Percentiles rank a stretch among this genome's conserved stretches.
phyloP scores from a whole-genome alignment of 2,797 vertebrate genomes.

The Dromococcyx pavoninus region DNA sequence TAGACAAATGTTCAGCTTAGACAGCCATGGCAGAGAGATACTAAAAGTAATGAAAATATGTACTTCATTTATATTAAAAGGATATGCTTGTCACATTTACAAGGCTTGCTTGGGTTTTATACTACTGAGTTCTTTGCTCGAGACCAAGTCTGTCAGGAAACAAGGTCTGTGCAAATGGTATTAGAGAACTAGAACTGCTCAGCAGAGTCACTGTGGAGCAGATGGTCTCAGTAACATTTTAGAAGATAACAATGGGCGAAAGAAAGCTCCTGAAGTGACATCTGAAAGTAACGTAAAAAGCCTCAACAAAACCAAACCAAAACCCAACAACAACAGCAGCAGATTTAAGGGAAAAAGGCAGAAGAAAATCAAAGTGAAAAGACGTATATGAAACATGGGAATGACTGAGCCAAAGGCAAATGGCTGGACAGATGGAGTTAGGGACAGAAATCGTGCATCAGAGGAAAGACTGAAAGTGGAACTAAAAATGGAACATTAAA shows the following conservation, averaged over 20 bases:
- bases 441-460: background rate
- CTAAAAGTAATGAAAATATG: background rate
- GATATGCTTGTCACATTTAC: background rate
- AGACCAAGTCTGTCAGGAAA: background rate
- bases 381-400: background rate
- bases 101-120: background rate
- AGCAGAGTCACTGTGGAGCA: background rate
- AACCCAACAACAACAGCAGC: background rate
- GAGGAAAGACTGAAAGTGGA: background rate
- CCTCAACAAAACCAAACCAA: background rate
- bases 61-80: background rate
- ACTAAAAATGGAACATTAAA: background rate
- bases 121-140: background rate
- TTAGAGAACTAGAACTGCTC: background rate
- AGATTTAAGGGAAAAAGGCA: background rate
- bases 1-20: background rate
- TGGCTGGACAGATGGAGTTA: background rate
- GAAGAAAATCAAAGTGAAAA: background rate
- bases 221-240: conserved; percentile 4
- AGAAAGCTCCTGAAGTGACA: background rate
- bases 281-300: background rate
- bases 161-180: background rate
- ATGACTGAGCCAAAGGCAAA: background rate
- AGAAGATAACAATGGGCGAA: background rate
- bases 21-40: background rate